Evolutionary conservation across 2,888 invertebrate genomes (phyloP), one percentile per base, ranked within the genome.

Genomic region (Synergus gifuensis): DNA sequence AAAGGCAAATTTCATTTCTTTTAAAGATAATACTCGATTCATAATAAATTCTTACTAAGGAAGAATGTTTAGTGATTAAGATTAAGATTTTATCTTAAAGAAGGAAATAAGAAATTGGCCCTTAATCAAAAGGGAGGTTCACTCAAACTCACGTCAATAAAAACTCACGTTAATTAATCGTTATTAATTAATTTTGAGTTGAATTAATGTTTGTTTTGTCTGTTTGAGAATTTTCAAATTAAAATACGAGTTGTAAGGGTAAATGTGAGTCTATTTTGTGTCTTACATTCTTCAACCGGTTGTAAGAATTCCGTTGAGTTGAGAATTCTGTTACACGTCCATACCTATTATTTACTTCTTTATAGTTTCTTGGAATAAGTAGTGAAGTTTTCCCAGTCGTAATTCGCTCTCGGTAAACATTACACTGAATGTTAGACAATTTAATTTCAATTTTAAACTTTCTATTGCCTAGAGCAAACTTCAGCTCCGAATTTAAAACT

Each of bases 301-400:
- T 66, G 42, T 66, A 66, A 66, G 66, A 66, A 66, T 66, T 44
- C 40, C 18, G 44, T 44, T 66, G 66, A 42, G 36, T 36, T n/a
- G n/a, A 42, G 66, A 66, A 66, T 66, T 66, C 44, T 66, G 42
- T 66, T 66, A 66, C 66, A 42, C 42, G 66, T 44, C n/a, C 42
- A 66, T 66, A 66, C 18, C 66, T 66, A 66, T 66, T 66, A 66
- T 66, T 66, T 66, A 42, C 66, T 66, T 66, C 44, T 66, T 66
- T 66, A 66, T 66, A 66, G 66, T 66, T 66, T 66, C 66, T 66
- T 11, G 44, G 66, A 66, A 66, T 66, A 8, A 44, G 44, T 66
- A 66, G 66, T 66, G 44, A 66, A 66, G 66, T 66, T 66, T 42
- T 44, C 44, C 11, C 18, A 44, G 66, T 66, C n/a, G 66, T 42